Evolutionary conservation across 2,888 invertebrate genomes (phyloP), one percentile per base, ranked within the genome.

Genomic region (Teleogryllus oceanicus): DNA sequence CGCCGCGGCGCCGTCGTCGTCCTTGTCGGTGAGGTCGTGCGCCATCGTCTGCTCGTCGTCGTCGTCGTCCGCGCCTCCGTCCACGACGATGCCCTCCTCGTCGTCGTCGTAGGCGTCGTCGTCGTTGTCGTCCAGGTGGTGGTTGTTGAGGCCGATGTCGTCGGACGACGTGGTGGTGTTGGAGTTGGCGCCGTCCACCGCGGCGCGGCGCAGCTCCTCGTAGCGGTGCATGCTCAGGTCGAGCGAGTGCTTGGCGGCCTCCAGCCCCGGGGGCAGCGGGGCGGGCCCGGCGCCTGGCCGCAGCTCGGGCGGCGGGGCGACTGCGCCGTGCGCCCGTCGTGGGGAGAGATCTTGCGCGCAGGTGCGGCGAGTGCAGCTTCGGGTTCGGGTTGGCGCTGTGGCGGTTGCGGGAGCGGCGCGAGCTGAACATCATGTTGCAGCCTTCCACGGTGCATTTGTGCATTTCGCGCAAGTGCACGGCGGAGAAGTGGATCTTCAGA

Each of bases 371-470:
- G 88, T 99, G 99, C 21, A 99, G 89, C 87, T 99, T 99, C 0
- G 99, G 99, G 88, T 99, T 99, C 0, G 98, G 98, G 87, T 99
- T 99, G 13, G 98, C 98, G 87, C 97, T 97, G 88, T 99, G 99
- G 3, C 99, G 91, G 86, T 99, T 99, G 79, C 99, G 90, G 49
- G 97, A 97, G 83, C 99, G 90, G 83, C 99, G 90, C 16, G 98
- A 98, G 87, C 98, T 98, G 86, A 99, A 99, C 97, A 98, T 98
- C 97, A 98, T 98, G 87, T 96, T 98, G 88, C 99, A 99, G 0
- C 98, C 98, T 86, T 96, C 96, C 0, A 99, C 98, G 0, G 99
- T 98, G 87, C 99, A 99, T 88, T 97, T 97, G 88, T 99, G 99
- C 99, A 99, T 99, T 89, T 99, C 99, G 75, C 98, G 92, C 81